Base-by-base conservation (phyloP, 2,113 vertebrate species). In the Scomber colias region DNA sequence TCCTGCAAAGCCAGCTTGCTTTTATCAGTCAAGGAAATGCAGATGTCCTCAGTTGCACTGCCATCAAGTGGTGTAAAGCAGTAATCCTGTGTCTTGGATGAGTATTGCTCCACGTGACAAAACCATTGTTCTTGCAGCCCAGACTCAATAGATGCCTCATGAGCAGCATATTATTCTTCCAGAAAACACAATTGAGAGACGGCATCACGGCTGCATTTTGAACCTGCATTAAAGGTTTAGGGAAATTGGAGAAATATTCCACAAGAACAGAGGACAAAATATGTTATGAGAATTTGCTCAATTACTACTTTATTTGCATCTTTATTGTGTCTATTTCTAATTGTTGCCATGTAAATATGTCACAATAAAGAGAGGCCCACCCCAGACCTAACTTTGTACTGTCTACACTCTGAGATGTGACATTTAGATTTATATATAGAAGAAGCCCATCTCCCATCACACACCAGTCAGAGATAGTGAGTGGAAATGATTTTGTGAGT, bases 41-140 rank as follows among this genome's bases (percentile, higher is more conserved):
- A 70, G 30, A 88, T 91, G 64, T 45, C 74, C 77, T 82, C 79
- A 82, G 75, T 69, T 86, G 73, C 75, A 93, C 88, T 93, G 92
- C 91, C 90, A 88, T 87, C 92, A 86, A 86, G 91, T 92, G 92
- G 89, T 75, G 17, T 57, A 67, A 60, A n/a, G 2, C 10, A 54
- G 31, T 60, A 67, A 16, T 57, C 44, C 63, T n/a, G 11, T 61
- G 3, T 66, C 55, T 0, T n/a, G 45, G n/a, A 53, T 51, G 16
- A 54, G 50, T 16, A 31, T 67, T 61, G 44, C 35, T 75, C 11
- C 64, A 46, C 7, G 24, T 35, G 45, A 77, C 16, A 65, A 59
- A 35, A 16, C 17, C 19, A 71, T 71, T 62, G 51, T 75, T 74
- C 49, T 68, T 17, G 21, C 44, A 74, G 63, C 27, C 19, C 49